phyloP scores from a whole-genome alignment of 2,113 vertebrate genomes.

The Dendropsophus ebraccatus region DNA sequence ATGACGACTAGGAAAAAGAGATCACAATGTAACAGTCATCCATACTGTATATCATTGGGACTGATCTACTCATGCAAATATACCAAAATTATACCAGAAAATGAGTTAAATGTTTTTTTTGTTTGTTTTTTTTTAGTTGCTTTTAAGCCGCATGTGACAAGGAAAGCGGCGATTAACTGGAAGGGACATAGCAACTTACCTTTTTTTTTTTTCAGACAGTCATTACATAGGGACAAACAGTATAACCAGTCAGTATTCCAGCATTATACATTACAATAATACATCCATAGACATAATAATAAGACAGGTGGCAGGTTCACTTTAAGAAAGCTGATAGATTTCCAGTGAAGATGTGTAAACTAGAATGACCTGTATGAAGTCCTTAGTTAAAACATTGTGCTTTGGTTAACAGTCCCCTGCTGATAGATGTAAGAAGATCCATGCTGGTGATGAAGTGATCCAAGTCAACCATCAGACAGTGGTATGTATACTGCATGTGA shows the following conservation, averaged over 20 bases:
- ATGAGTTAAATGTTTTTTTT: too few relatives aligned
- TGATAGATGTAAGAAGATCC: constrained; percentile 96
- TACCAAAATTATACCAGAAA: too few relatives aligned
- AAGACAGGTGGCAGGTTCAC: not conserved
- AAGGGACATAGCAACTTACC: too few relatives aligned
- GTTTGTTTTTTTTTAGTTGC: too few relatives aligned
- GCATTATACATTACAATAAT: not conserved
- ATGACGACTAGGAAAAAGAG: not conserved
- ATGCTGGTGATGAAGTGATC: constrained; percentile 91
- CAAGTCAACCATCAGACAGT: constrained; percentile 88
- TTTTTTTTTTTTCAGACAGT: too few relatives aligned
- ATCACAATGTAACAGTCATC: too few relatives aligned
- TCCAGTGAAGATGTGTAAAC: not conserved
- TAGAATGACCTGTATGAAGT: not conserved
- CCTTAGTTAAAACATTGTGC: constrained; percentile 64
- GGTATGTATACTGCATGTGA: constrained; percentile 77
- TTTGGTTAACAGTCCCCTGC: constrained; percentile 87
- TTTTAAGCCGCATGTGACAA: too few relatives aligned
- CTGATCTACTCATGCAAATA: too few relatives aligned
- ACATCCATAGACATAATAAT: not conserved
- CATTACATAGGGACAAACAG: too few relatives aligned
- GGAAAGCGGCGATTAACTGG: too few relatives aligned
- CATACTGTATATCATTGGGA: too few relatives aligned
- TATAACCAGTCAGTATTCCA: too few relatives aligned
- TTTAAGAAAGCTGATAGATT: not conserved